These are phyloP conservation scores for Phenganax subtilis DNA, from an alignment of 92 coral and sea anemone species.

Conservation along the genomic window DNA sequence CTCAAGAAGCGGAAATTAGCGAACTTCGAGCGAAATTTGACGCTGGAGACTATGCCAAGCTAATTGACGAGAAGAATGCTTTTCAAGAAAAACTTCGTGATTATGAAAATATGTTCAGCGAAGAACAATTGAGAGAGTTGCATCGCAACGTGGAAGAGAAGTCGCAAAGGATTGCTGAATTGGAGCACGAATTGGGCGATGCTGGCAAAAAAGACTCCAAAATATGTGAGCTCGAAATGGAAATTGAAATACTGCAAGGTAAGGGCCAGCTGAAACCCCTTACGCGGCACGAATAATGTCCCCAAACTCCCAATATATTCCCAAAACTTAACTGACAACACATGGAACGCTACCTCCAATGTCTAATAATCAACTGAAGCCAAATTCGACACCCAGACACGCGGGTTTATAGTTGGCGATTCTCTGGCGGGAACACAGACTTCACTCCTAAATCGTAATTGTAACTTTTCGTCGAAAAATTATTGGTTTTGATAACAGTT, in stretches of 20 bases:
- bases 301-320: too few species aligned
- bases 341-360: too few species aligned
- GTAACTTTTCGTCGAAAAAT: too few species aligned
- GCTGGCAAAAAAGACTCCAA: not conserved
- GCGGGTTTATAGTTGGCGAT: too few species aligned
- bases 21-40: not conserved
- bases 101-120: slow-evolving; percentile 26
- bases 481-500: too few species aligned
- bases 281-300: not conserved
- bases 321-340: too few species aligned
- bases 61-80: not conserved
- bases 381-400: too few species aligned
- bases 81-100: slow-evolving; percentile 1
- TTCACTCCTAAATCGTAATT: too few species aligned
- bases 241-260: slow-evolving; percentile 15
- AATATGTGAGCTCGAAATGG: slow-evolving; percentile 25
- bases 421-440: too few species aligned
- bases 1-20: not conserved
- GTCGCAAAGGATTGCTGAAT: slow-evolving; percentile 9
- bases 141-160: slow-evolving; percentile 15
- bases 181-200: slow-evolving; percentile 8
- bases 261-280: not conserved
- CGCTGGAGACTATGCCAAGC: not conserved
- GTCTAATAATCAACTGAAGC: too few species aligned
- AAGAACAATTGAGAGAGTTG: slow-evolving; percentile 32